Percentiles rank a stretch among this genome's conserved stretches.
phyloP scores from a whole-genome alignment of 2,113 vertebrate genomes.

The Lynx canadensis region DNA sequence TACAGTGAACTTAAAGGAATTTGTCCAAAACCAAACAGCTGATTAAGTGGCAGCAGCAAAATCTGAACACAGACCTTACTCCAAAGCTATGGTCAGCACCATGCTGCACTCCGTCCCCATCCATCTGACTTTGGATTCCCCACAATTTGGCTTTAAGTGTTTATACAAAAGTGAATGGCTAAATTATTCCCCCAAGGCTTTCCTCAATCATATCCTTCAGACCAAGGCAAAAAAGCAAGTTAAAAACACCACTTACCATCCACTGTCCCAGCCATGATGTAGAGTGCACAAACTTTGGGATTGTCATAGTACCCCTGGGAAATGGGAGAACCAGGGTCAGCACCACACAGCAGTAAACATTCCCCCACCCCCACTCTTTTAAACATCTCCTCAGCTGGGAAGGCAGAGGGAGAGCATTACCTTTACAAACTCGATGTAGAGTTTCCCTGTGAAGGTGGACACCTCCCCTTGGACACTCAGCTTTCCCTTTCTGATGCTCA shows the following conservation, averaged over 20 bases:
- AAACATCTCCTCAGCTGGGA: neutral
- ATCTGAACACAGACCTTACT: neutral
- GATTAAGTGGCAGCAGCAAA: neutral
- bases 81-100: neutral
- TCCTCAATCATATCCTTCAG: neutral
- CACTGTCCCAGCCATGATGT: constrained; percentile 95
- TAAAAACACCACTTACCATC: constrained; percentile 90
- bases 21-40: neutral
- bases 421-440: constrained; percentile 98
- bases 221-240: constrained; percentile 28
- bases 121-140: neutral
- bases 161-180: neutral
- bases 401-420: constrained; percentile 81
- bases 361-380: neutral
- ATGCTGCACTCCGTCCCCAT: too few relatives aligned
- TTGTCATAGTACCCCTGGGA: constrained; percentile 98
- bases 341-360: neutral
- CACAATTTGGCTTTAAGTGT: neutral
- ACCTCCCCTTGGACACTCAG: constrained; percentile 97
- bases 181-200: neutral
- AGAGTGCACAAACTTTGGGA: constrained; percentile 97
- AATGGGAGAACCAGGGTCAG: constrained; percentile 66
- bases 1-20: neutral
- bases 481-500: constrained; percentile 95
- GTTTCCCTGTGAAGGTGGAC: constrained; percentile 97